Base-by-base conservation (phyloP, 2,888 invertebrate genomes). In the Hedychridium roseum region DNA sequence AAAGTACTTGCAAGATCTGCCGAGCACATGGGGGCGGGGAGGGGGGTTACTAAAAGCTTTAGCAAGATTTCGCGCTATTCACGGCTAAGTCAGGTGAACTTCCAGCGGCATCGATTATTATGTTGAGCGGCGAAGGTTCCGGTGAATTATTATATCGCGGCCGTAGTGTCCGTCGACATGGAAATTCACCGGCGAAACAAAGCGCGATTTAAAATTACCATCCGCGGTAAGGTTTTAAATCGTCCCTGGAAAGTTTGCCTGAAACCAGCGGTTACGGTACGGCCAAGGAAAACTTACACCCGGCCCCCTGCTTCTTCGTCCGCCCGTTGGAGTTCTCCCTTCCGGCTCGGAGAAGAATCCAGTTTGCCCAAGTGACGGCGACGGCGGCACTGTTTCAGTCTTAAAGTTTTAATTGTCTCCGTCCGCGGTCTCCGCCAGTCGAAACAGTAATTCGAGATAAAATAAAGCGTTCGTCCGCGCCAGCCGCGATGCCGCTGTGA, bases 401-500 rank as follows among this genome's bases (percentile, higher is more conserved):
- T 50, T 41, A 54, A 64, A 64, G 58, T 64, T 64, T 64, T 64
- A 64, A 64, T 64, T 64, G 63, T 64, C 61, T 55, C 61, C 46
- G 51, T 44, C 56, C 54, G 54, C 32, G 56, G 56, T 54, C 49
- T 49, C 54, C 45, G 43, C 53, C 51, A 51, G 54, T 54, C 47
- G 46, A 44, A 43, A 47, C 50, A 48, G 43, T 46, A 50, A 48
- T 64, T 55, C 44, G 43, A 50, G 48, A 51, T 57, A 55, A 64
- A 60, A 60, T 50, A 55, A 55, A 43, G 44, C 43, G 21, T 26
- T 17, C 48, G n/a, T n/a, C n/a, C n/a, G n/a, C n/a, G n/a, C n/a
- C n/a, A n/a, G n/a, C n/a, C n/a, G n/a, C n/a, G n/a, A n/a, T n/a
- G n/a, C n/a, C n/a, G n/a, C n/a, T n/a, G n/a, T n/a, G n/a, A n/a